These are phyloP conservation scores for Vespertilio murinus DNA, from an alignment of 2,797 vertebrate species.

Conservation along the genomic window DNA sequence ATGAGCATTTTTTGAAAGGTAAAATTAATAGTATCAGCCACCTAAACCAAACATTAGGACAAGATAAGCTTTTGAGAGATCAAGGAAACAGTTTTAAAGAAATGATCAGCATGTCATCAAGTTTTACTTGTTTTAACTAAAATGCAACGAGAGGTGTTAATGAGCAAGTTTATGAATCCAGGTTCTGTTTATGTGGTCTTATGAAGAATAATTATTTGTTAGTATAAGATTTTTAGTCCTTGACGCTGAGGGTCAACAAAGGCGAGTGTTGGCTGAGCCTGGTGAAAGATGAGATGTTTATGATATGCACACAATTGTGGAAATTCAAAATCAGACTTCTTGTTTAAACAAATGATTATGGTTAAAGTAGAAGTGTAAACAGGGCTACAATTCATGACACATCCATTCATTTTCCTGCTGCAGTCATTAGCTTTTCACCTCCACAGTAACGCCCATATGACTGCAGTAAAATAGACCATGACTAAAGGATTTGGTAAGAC, in stretches of 20 bases:
- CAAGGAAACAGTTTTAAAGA: conserved; percentile 32
- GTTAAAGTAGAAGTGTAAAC: conserved; percentile 44
- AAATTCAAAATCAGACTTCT: conserved; percentile 9
- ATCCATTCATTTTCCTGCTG: not conserved
- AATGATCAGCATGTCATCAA: not conserved
- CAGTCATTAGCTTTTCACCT: not conserved
- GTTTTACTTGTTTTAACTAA: conserved; percentile 24
- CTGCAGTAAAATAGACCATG: not conserved
- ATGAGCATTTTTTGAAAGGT: not conserved
- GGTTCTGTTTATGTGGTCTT: not conserved
- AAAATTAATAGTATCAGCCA: conserved; percentile 18
- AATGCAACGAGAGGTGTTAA: not conserved
- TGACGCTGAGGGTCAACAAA: not conserved
- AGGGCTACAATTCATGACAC: conserved; percentile 19
- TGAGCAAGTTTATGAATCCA: not conserved
- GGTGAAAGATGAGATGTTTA: conserved; percentile 32
- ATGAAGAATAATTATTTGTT: conserved; percentile 34
- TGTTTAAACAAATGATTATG: conserved; percentile 54
- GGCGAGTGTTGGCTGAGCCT: not conserved
- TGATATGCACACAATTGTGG: not conserved
- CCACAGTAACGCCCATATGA: not conserved
- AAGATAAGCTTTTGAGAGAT: conserved; percentile 11
- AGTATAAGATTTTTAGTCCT: conserved; percentile 22
- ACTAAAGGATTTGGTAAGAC: conserved; percentile 26
- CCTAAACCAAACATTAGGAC: not conserved